These are phyloP conservation scores for Turritopsis dohrnii DNA, from an alignment of 30 jellyfish, hydroid and myxozoan species.

Conservation along the genomic window DNA sequence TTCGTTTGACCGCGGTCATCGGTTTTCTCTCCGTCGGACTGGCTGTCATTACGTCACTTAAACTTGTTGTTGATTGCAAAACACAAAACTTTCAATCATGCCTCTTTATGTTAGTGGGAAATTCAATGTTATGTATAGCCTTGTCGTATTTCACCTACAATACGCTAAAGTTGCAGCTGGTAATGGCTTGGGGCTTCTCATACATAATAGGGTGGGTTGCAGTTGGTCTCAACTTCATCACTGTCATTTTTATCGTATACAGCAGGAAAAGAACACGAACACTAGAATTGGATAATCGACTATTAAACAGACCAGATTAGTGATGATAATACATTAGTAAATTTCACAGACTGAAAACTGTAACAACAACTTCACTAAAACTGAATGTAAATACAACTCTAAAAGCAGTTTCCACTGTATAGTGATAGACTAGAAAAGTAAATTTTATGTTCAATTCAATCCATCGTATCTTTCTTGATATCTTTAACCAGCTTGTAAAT, in stretches of 20 bases:
- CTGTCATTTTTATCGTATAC: not conserved
- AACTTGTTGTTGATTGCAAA: not conserved
- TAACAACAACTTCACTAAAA: too few species aligned
- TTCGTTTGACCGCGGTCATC: not conserved
- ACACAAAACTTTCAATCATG: not conserved
- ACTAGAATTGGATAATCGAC: not conserved
- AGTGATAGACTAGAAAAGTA: too few species aligned
- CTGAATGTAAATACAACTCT: too few species aligned
- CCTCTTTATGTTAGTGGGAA: not conserved
- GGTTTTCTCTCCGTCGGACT: not conserved
- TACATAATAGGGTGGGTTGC: constrained; percentile 2
- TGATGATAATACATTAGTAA: too few species aligned
- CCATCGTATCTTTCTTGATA: too few species aligned
- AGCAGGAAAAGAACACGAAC: not conserved
- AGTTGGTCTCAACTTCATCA: not conserved
- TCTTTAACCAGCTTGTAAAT: too few species aligned
- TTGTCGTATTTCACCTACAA: constrained; percentile 10
- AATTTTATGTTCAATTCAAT: too few species aligned
- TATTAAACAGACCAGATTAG: not conserved
- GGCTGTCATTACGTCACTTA: not conserved
- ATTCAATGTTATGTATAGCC: not conserved
- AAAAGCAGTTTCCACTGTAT: too few species aligned
- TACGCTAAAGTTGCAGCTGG: not conserved
- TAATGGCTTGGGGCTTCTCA: not conserved
- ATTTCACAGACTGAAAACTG: too few species aligned